Conservation (phyloP, 2,113 vertebrate species). For the Falco punctatus region DNA sequence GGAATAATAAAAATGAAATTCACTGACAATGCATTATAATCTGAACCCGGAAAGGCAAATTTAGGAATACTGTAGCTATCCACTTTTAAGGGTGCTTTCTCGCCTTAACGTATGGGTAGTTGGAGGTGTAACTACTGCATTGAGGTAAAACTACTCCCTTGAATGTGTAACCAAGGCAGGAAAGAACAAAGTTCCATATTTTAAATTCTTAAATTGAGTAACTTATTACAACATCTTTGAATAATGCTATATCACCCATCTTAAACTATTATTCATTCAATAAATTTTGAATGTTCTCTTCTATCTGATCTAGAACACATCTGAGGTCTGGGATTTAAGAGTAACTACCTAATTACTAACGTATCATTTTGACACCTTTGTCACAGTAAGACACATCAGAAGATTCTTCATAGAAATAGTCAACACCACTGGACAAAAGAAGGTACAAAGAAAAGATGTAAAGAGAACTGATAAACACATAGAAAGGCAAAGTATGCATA, state of each 20-base stretch:
- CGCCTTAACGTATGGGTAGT: neutral
- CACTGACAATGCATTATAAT: conserved; percentile 58
- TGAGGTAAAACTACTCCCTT: conserved; percentile 47
- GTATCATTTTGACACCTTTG: conserved; percentile 50
- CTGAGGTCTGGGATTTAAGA: conserved; percentile 29
- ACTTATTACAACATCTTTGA: conserved; percentile 21
- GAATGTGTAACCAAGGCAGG: conserved; percentile 40
- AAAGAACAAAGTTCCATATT: neutral
- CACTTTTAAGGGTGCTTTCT: conserved; percentile 40
- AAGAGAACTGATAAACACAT: conserved; percentile 1
- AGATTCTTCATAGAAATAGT: conserved; percentile 46
- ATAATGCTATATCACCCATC: neutral
- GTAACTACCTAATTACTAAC: conserved; percentile 21
- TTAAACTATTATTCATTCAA: neutral
- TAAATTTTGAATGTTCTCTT: neutral
- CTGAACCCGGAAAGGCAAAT: conserved; percentile 60
- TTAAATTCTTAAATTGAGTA: conserved; percentile 8
- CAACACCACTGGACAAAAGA: conserved; percentile 16
- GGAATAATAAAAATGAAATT: conserved; percentile 77
- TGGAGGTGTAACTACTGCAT: neutral
- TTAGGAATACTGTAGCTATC: conserved; percentile 40
- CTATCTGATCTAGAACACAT: conserved; percentile 1
- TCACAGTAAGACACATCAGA: conserved; percentile 55
- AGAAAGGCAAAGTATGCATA: conserved; percentile 52
- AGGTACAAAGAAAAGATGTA: conserved; percentile 5